Base-by-base conservation (phyloP, 2,888 invertebrate genomes). In the Dascillus cervinus region DNA sequence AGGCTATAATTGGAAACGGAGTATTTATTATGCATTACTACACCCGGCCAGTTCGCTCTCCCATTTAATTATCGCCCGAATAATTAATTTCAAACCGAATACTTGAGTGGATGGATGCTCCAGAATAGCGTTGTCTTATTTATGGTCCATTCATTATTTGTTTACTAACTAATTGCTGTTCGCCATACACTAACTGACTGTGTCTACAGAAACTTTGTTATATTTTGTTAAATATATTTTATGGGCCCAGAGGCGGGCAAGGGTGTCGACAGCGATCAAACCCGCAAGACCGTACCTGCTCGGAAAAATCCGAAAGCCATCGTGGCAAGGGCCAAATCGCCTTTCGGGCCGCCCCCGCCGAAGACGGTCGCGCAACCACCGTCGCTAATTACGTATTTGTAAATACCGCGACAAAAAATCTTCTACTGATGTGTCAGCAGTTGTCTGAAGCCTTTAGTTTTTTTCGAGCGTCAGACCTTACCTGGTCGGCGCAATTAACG, bases 141-240 rank as follows among this genome's bases (percentile, higher is more conserved):
- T 61, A 61, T 59, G 56, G 51, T 52, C 54, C 57, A 57, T 59
- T 60, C 55, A 53, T 59, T 58, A 60, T 60, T 60, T 60, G 59
- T 57, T 61, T 59, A 58, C 56, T 50, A 53, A 54, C 59, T 59
- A 60, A 60, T 61, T 60, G 57, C 57, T 49, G 47, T 38, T 44
- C 50, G 48, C 49, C 49, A 26, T 34, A 24, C 9, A 34, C 29
- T 38, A 40, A 41, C 47, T 35, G 44, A 41, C 38, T 37, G 37
- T 39, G 45, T 44, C 42, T 43, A 39, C 43, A 41, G 40, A 26
- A 31, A 32, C 39, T 31, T n/a, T n/a, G 17, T 13, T 40, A 34
- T 40, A 40, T 43, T 46, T 39, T 44, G 40, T 44, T 47, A 39
- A 44, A 49, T 45, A 43, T 50, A 42, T 37, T 50, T 50, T 52